A percentile compares a stretch with the other conserved stretches of the same genome.
Evolutionary conservation across 2,113 vertebrate genomes (phyloP).

Genomic region (Odontophorus gujanensis): DNA sequence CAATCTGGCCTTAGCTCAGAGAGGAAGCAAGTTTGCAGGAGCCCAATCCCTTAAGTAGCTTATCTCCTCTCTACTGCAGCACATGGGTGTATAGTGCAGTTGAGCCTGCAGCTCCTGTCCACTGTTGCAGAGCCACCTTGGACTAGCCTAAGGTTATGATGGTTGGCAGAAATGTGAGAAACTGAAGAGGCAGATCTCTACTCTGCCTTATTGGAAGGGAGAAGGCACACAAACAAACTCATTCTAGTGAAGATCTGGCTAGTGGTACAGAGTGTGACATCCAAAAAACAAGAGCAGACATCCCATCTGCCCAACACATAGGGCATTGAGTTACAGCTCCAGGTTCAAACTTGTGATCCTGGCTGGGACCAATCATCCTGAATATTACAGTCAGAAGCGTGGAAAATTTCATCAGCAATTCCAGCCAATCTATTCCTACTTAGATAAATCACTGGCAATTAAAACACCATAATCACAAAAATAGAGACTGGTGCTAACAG

Average conservation of each 20-base stretch:
- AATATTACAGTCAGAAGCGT: neutral
- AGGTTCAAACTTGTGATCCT: neutral
- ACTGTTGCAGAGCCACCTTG: neutral
- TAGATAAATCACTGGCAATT: neutral
- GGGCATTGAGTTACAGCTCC: neutral
- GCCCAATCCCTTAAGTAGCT: neutral
- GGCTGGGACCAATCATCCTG: neutral
- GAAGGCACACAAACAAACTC: neutral
- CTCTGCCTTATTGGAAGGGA: neutral
- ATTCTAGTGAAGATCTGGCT: neutral
- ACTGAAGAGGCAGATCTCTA: neutral
- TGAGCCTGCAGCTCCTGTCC: neutral
- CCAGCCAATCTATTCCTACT: neutral
- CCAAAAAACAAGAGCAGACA: neutral
- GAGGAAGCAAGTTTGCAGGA: neutral
- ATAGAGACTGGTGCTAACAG: neutral
- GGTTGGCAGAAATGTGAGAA: neutral
- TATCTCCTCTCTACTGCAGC: neutral
- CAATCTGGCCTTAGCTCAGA: neutral
- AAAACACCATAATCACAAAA: neutral
- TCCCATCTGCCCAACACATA: neutral
- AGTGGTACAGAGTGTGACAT: neutral
- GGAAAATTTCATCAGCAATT: neutral
- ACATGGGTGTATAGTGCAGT: neutral
- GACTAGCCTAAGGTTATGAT: neutral